Conservation (phyloP, 1,140 invertebrate species). For the Aphelenchoides avenae region DNA sequence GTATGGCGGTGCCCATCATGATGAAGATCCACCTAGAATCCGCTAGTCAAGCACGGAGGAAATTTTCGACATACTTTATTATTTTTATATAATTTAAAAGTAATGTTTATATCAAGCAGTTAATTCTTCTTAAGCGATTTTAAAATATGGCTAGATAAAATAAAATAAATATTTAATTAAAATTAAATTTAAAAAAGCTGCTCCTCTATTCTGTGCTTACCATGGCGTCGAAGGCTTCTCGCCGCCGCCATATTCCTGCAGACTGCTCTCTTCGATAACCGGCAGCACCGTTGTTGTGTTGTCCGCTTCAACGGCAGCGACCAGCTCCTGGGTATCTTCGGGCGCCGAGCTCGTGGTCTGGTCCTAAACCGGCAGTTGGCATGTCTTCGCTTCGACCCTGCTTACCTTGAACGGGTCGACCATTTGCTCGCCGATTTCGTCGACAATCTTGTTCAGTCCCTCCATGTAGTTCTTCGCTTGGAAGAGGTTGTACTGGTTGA, state of each 20-base stretch:
- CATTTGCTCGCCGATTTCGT: constrained; percentile 50
- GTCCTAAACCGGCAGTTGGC: constrained; percentile 4
- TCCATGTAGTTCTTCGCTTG: constrained; percentile 54
- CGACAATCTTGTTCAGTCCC: constrained; percentile 48
- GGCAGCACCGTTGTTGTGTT: constrained; percentile 5
- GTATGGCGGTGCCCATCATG: constrained; percentile 15
- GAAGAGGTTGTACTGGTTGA: constrained; percentile 48
- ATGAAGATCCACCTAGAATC: constrained; percentile 21
- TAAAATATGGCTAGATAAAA: too few relatives aligned
- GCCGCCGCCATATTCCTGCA: not conserved
- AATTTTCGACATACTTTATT: not conserved
- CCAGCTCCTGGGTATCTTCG: not conserved
- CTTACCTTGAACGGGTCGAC: constrained; percentile 34
- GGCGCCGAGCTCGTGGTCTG: not conserved
- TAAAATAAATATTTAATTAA: too few relatives aligned
- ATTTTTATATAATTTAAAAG: not conserved
- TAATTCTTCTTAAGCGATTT: too few relatives aligned
- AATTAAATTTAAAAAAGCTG: too few relatives aligned
- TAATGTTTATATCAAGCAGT: too few relatives aligned
- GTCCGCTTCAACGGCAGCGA: not conserved
- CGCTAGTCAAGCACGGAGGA: not conserved
- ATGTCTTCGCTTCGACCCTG: constrained; percentile 4
- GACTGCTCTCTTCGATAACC: constrained; percentile 1
- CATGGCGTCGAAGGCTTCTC: not conserved
- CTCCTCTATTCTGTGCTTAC: constrained; percentile 1